Conservation (phyloP, 2,797 vertebrate species). For the Merluccius polli region DNA sequence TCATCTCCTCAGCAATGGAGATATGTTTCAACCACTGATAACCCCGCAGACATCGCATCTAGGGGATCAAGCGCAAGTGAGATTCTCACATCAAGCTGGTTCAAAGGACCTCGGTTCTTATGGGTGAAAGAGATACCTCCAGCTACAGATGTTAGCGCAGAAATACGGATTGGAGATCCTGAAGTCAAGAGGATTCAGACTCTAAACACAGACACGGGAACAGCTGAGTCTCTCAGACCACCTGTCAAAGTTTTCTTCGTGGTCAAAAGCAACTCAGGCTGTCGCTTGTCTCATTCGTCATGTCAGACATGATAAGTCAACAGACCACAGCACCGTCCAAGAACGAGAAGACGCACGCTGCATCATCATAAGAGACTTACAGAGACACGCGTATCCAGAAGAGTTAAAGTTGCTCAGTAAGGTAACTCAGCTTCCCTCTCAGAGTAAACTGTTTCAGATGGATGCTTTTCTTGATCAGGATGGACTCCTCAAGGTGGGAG, state of each 20-base stretch:
- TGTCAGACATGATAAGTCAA: constrained; percentile 6
- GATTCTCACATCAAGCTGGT: not conserved
- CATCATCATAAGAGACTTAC: no score
- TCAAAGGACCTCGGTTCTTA: no score
- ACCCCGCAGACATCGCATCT: no score
- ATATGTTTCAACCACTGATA: not conserved
- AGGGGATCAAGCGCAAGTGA: no score
- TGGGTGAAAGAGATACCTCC: constrained; percentile 9
- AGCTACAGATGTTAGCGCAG: not conserved
- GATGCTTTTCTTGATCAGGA: constrained; percentile 5
- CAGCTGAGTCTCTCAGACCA: not conserved
- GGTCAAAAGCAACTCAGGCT: constrained; percentile 11
- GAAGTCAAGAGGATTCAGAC: constrained; percentile 19
- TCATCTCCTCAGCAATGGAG: no score
- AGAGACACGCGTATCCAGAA: no score
- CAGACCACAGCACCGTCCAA: not conserved
- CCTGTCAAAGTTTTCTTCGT: constrained; percentile 18
- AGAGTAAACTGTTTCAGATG: no score
- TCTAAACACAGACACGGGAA: constrained; percentile 3
- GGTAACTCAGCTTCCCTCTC: not conserved
- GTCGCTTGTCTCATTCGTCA: constrained; percentile 15
- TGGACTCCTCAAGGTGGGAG: constrained; percentile 25
- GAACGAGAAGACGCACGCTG: not conserved
- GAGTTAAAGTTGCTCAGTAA: constrained; percentile 9
- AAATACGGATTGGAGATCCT: constrained; percentile 17